Base-by-base conservation (phyloP, 2,888 invertebrate genomes). In the Blastobasis adustella region DNA sequence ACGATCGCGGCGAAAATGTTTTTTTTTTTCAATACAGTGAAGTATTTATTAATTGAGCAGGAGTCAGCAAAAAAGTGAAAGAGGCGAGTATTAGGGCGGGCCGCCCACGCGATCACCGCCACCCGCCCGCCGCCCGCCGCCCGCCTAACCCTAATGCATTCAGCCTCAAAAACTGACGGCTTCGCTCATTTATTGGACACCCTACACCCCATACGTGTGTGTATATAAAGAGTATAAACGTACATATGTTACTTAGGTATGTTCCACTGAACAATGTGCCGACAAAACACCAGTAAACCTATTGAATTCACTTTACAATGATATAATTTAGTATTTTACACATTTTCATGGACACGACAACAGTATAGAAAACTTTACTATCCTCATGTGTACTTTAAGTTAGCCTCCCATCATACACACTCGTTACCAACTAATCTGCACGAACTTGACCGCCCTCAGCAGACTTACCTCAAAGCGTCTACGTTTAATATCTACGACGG, bases 41-140 rank as follows among this genome's bases (percentile, higher is more conserved):
- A 63, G 65, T 65, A 65, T 66, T 65, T 66, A 63, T 63, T 70
- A 70, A 67, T 67, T 63, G 67, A 66, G 58, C 58, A 56, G 56
- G 65, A 67, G 63, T 68, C 67, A 67, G 69, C 61, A 62, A 67
- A 66, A 65, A 68, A 62, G 57, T 57, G 59, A 63, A 68, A 63
- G 50, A 64, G 60, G 58, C 54, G 58, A 57, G 57, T 58, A 49
- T 44, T 45, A 46, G 39, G 47, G 50, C 45, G 47, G 49, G 45
- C 6, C 6, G 46, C 45, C 10, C 58, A 50, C 51, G 58, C 60
- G 51, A 60, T 61, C 58, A 53, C 56, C 51, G 59, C 48, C 45
- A 47, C 38, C 57, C 44, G 52, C 46, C 45, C 48, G 37, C 51
- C 54, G 49, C 52, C 58, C 46, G 51, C 50, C 47, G 50, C 37